Base-by-base conservation (phyloP, 37 sponge, comb jelly and placozoan species). In the Aplysina aerophoba region DNA sequence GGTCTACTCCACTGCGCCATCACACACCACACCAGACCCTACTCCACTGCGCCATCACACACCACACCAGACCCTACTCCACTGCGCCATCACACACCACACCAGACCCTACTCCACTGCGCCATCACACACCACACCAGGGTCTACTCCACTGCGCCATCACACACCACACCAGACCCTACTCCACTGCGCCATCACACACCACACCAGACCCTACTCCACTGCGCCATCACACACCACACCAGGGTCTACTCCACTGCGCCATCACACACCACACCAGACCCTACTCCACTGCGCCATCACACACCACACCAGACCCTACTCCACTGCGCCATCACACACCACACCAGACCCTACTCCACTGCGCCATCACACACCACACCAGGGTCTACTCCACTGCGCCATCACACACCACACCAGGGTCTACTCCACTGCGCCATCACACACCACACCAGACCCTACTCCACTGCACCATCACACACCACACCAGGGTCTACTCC, bases 261-360 rank as follows among this genome's bases (percentile, higher is more conserved):
- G 37, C 79, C 17, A 34, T 12, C 41, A 77, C 79, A 30, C n/a
- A 21, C 16, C 41, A 61, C 66, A 63, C 37, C 62, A 61, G 1
- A 19, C 59, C n/a, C 61, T 22, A 13, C 58, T 4, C 15, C 81
- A 81, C 31, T 0, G 37, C 41, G 37, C 79, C 30, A 34, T 37
- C 79, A 77, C 79, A 77, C 41, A 77, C 79, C 80, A 53, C 80
- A 79, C n/a, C n/a, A n/a, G n/a, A n/a, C n/a, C n/a, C n/a, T n/a
- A n/a, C n/a, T n/a, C n/a, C n/a, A n/a, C n/a, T n/a, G n/a, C n/a
- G n/a, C 80, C n/a, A 36, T 41, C 55, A 79, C 80, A 79, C 57
- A 79, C 1, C 65, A 62, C 19, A 63, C 13, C 13, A 11, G n/a
- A n/a, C n/a, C n/a, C n/a, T n/a, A n/a, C n/a, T n/a, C n/a, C 50